Evolutionary conservation across 1,140 invertebrate species (phyloP).

Genomic region (Stratiolaelaps scimitus): DNA sequence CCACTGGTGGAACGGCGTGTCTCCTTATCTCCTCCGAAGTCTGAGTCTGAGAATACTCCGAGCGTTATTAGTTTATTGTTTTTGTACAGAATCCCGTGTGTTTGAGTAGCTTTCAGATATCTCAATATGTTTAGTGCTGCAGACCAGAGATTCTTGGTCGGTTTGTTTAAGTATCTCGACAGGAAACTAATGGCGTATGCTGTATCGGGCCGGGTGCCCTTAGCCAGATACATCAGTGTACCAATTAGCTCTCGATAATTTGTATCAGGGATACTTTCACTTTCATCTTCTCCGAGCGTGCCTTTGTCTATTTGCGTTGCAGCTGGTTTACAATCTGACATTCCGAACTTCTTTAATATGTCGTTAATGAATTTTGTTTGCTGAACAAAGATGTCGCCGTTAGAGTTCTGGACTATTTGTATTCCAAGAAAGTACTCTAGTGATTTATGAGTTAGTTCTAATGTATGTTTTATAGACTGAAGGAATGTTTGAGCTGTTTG

Average conservation of each 20-base stretch:
- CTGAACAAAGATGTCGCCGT: neutral
- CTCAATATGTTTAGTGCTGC: neutral
- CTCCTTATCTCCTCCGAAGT: neutral
- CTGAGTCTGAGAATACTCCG: constrained; percentile 1
- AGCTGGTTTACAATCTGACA: neutral
- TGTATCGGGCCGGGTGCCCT: neutral
- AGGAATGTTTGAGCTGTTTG: neutral
- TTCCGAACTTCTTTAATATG: neutral
- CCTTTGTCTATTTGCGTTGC: neutral
- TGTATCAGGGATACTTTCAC: neutral
- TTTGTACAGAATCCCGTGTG: neutral
- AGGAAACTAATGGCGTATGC: neutral
- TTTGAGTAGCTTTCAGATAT: neutral
- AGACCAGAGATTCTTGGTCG: neutral
- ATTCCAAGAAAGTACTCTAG: constrained; percentile 2
- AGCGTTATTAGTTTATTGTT: neutral
- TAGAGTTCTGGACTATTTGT: neutral
- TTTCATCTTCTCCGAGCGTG: neutral
- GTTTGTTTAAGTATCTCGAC: no score
- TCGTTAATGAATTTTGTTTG: constrained; percentile 1
- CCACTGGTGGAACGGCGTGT: neutral
- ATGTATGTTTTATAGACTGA: neutral
- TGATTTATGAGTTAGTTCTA: neutral
- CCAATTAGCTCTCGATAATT: constrained; percentile 2
- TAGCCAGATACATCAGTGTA: constrained; percentile 1